Conservation (phyloP, 2,113 vertebrate genomes). For the Pollimyrus isidori region DNA sequence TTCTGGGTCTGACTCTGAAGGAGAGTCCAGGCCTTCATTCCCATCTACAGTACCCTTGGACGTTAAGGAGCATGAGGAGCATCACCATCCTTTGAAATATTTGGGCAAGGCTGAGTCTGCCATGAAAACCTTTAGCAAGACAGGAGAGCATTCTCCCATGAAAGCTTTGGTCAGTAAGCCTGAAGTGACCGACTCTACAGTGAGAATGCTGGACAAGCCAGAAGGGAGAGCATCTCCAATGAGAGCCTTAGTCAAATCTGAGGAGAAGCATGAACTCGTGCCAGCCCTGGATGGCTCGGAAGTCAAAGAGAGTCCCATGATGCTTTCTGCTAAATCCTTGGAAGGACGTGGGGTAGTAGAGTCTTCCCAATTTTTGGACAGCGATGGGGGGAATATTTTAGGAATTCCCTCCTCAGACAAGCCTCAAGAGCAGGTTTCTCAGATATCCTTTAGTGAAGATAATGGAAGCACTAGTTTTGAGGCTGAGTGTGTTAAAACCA, state of each 20-base stretch:
- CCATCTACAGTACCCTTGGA: not conserved
- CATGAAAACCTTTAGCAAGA: constrained; percentile 30
- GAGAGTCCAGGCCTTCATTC: constrained; percentile 46
- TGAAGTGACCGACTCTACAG: constrained; percentile 29
- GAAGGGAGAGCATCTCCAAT: constrained; percentile 7
- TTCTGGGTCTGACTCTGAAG: constrained; percentile 61
- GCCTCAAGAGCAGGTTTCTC: not conserved
- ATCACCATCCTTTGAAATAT: not conserved
- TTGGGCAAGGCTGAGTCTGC: not conserved
- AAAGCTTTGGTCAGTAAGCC: constrained; percentile 37
- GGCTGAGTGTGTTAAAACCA: not conserved
- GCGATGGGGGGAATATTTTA: not conserved
- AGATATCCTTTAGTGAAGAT: constrained; percentile 30
- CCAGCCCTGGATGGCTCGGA: constrained; percentile 36
- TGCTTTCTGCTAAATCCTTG: constrained; percentile 27
- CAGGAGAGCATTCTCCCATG: constrained; percentile 32
- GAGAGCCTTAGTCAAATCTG: constrained; percentile 16
- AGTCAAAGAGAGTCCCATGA: constrained; percentile 12
- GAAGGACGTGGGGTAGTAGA: constrained; percentile 15
- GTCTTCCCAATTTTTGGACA: constrained; percentile 8
- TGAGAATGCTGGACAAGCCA: constrained; percentile 20
- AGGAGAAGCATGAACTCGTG: constrained; percentile 10
- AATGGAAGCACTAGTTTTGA: not conserved
- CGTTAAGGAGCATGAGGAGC: not conserved
- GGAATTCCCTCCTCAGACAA: not conserved